Evolutionary conservation across 2,797 vertebrate species (phyloP).

Genomic region (Pteropus rufus): DNA sequence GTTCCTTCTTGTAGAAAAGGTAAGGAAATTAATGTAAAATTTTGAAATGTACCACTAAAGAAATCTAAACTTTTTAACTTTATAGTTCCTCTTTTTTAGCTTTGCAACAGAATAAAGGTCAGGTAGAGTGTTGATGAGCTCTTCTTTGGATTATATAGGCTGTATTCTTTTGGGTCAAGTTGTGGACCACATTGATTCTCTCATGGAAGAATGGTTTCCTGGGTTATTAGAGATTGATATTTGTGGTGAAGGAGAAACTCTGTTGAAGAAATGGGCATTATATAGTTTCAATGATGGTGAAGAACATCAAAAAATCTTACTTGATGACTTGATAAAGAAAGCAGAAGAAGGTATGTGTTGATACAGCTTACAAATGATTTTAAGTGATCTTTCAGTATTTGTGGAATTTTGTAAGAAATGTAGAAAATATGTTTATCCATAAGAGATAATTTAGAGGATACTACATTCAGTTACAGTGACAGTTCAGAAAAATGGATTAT

Average conservation of each 20-base stretch:
- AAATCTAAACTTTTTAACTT: slow-evolving; percentile 59
- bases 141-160: slow-evolving; percentile 82
- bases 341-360: slow-evolving; percentile 87
- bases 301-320: slow-evolving; percentile 89
- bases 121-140: background rate
- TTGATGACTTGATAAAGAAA: slow-evolving; percentile 91
- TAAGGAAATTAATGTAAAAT: slow-evolving; percentile 75
- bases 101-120: background rate
- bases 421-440: background rate
- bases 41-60: slow-evolving; percentile 58
- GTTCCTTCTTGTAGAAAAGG: slow-evolving; percentile 96
- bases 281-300: slow-evolving; percentile 94
- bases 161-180: slow-evolving; percentile 94
- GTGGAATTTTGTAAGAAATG: background rate
- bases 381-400: background rate
- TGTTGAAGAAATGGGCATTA: slow-evolving; percentile 96
- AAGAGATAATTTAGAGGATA: background rate
- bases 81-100: background rate
- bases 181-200: slow-evolving; percentile 96
- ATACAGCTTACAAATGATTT: background rate
- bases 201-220: slow-evolving; percentile 98
- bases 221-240: slow-evolving; percentile 93
- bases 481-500: background rate
- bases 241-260: slow-evolving; percentile 92
- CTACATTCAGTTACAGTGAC: background rate